Evolutionary conservation across 2,888 invertebrate genomes (phyloP), one percentile per base, ranked within the genome.

Genomic region (Chloromyia formosa): DNA sequence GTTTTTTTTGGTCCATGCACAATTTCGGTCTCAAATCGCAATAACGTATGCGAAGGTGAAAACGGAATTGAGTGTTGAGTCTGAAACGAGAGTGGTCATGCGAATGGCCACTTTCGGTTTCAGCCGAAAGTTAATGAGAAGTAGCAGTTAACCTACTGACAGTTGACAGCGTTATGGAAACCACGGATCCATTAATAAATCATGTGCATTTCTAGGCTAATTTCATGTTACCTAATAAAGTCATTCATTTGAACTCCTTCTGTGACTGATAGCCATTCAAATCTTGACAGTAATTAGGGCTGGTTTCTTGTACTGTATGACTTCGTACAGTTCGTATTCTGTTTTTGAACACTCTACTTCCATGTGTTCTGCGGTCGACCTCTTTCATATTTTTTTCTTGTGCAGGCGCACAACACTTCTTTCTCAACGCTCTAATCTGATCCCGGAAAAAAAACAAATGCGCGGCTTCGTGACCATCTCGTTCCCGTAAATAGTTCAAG

Each of bases 211-310:
- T 56, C 3, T 16, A 56, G 18, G 10, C 20, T 18, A 18, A 18
- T 53, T 35, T 61, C 27, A 12, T 14, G 14, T 3, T 14, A 23
- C 35, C 35, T 27, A 27, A 66, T 49, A 16, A 45, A 49, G 42
- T 42, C 66, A 66, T 45, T 35, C 27, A 49, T 35, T 12, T 35
- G 49, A 22, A 66, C 49, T 49, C 49, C 12, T 42, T 40, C 14
- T 35, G 16, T 45, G 64, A 45, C 66, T 45, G 66, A 45, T 45
- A 22, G 49, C 23, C 49, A 49, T 49, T 49, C 45, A 66, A 66
- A 66, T 66, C 66, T 20, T 49, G 66, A 66, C 66, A 49, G 49
- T 42, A 66, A 66, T 66, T 66, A 66, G 45, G 22, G 66, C 49
- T 49, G 22, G 42, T 49, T 66, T 66, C 66, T 66, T 45, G 45